A percentile compares a stretch with the other conserved stretches of the same genome.
Evolutionary conservation across 2,113 vertebrate genomes (phyloP).

Genomic region (Oreochromis tanganicae): DNA sequence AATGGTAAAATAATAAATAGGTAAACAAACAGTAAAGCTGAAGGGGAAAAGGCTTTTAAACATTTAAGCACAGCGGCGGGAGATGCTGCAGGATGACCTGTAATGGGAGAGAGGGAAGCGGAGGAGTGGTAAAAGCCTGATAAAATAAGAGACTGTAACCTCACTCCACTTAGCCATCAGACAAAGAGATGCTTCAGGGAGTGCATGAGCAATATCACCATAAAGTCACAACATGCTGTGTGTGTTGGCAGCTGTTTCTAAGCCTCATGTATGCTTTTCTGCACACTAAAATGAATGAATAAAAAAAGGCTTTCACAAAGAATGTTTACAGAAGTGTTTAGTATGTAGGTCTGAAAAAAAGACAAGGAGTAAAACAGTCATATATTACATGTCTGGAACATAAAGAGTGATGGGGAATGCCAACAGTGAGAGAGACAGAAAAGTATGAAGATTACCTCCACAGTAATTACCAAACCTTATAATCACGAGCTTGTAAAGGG

Average conservation of each 20-base stretch:
- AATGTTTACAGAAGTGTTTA: not conserved
- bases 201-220: constrained; percentile 28
- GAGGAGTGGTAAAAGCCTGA: constrained; percentile 60
- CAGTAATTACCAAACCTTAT: constrained; percentile 18
- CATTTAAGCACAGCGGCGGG: constrained; percentile 56
- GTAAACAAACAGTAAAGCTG: constrained; percentile 64
- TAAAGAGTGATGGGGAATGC: not conserved
- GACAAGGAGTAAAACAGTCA: not conserved
- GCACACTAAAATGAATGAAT: not conserved
- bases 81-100: constrained; percentile 44
- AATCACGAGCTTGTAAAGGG: constrained; percentile 16
- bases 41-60: constrained; percentile 66
- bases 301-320: not conserved
- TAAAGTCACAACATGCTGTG: constrained; percentile 10
- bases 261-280: not conserved
- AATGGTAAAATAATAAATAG: constrained; percentile 55
- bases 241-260: not conserved
- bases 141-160: constrained; percentile 59
- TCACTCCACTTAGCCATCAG: constrained; percentile 51
- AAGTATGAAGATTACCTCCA: constrained; percentile 6
- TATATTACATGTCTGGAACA: not conserved
- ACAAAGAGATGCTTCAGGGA: constrained; percentile 54
- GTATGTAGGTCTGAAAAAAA: not conserved
- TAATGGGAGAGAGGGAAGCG: constrained; percentile 43
- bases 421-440: not conserved